Evolutionary conservation across 2,797 vertebrate genomes (phyloP), one percentile per base, ranked within the genome.

Genomic region (Tympanoctomys barrerae): DNA sequence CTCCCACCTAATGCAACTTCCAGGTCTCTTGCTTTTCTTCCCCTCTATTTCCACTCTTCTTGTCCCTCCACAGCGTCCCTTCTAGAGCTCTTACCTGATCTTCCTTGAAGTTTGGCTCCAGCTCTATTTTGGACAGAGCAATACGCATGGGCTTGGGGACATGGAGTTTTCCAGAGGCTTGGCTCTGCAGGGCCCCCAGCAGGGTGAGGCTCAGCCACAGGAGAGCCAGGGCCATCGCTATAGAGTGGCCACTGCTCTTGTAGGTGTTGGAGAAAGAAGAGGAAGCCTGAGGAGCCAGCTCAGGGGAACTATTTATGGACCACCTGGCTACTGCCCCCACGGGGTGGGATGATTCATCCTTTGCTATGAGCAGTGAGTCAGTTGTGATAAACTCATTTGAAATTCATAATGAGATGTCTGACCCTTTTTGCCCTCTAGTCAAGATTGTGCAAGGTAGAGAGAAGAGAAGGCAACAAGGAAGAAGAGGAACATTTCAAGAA

Each of bases 321-420:
- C 49, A 24, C 57, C 77, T 33, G 70, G 11, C 59, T 28, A 9
- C 1, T 2, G 66, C 31, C n/a, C 66, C 9, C 33, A 26, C 13
- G 2, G 85, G 46, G 36, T 19, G 33, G 66, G 16, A 2, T 18
- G 66, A 68, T n/a, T 19, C 66, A 33, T 68, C 66, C 33, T n/a
- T n/a, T 96, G 89, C 89, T 93, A 96, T 93, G 91, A 97, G 96
- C 59, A 33, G 71, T 95, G 89, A 77, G 9, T 89, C 64, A 95
- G 92, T 18, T 85, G 26, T 14, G 31, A 33, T 59, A 28, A 73
- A 66, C 68, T 82, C 57, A 28, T 68, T 59, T 33, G 73, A 91
- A 96, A 92, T 42, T 7, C 61, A 92, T 88, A 75, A 89, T 92
- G 90, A 85, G 62, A 68, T 52, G 59, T 70, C 22, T 18, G n/a